phyloP scores from a whole-genome alignment of 1,140 invertebrate genomes.

The Anoplophora glabripennis region DNA sequence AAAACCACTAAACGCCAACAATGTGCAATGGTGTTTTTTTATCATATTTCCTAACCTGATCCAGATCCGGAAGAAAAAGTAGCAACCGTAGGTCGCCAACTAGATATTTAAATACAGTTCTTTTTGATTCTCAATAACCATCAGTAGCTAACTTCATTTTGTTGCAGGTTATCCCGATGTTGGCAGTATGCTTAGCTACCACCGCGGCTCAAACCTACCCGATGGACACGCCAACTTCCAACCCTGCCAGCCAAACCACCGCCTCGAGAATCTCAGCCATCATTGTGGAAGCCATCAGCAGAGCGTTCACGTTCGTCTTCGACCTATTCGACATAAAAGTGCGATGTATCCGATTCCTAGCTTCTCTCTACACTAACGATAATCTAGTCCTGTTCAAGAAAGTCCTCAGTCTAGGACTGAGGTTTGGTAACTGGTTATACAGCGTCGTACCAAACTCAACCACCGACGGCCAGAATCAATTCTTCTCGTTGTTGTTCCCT shows the following conservation, averaged over 20 bases:
- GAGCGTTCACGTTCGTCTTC: not conserved
- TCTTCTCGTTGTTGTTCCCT: slow-evolving; percentile 7
- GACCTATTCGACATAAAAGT: slow-evolving; percentile 6
- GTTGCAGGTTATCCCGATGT: too few relatives aligned
- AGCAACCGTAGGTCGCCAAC: too few relatives aligned
- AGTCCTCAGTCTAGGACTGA: not conserved
- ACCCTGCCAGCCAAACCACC: not conserved
- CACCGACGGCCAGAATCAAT: not conserved
- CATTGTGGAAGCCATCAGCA: slow-evolving; percentile 1
- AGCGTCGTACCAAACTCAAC: slow-evolving; percentile 4
- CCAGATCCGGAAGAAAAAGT: too few relatives aligned
- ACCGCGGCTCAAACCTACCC: too few relatives aligned
- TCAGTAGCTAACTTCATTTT: too few relatives aligned
- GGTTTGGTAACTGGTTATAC: slow-evolving; percentile 1
- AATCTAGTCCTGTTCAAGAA: slow-evolving; percentile 5
- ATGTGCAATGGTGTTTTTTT: too few relatives aligned
- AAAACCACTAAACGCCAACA: too few relatives aligned
- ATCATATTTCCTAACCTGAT: too few relatives aligned
- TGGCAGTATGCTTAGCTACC: too few relatives aligned
- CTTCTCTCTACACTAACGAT: slow-evolving; percentile 7
- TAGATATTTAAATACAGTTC: too few relatives aligned
- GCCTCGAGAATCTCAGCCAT: not conserved
- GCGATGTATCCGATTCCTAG: not conserved
- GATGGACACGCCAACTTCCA: not conserved
- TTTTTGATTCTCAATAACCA: too few relatives aligned